Base-by-base conservation (phyloP, 1,140 invertebrate genomes). In the Drosophila quadrilineata region DNA sequence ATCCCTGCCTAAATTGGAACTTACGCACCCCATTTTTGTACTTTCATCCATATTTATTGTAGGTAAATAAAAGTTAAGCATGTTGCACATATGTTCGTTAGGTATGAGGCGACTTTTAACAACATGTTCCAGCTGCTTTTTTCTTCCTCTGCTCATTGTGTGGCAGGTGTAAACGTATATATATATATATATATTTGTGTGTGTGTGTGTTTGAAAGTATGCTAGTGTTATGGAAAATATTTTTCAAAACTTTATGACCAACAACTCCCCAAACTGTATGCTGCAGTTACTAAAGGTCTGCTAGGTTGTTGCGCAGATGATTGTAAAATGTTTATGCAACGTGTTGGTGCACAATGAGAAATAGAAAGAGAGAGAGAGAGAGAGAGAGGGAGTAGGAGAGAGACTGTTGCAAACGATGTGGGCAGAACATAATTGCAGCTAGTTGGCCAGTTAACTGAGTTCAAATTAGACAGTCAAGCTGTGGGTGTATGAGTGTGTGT, bases 231-330 rank as follows among this genome's bases (percentile, higher is more conserved):
- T 65, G 65, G 28, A 62, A 70, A 79, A 75, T 71, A 75, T 71
- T 67, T 80, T 63, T 36, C 41, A 80, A 75, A 75, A 66, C 46
- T 80, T 80, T 79, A 73, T 60, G 36, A 14, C 26, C 10, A 28
- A 2, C 24, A 48, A n/a, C n/a, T n/a, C n/a, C n/a, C 12, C 9
- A 12, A 5, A n/a, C n/a, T n/a, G n/a, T n/a, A n/a, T n/a, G 57
- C 21, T 28, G 31, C 17, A 14, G 6, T 17, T 19, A 17, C 19
- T 33, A 10, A 22, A 8, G 19, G n/a, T 41, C 17, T 16, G 41
- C 41, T 28, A 6, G 10, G 31, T 24, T 36, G 36, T n/a, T 48
- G 16, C 6, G 29, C 17, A 38, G 8, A 28, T 48, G 54, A 33
- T 45, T 14, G 35, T 8, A 48, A 21, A 21, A 33, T n/a, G 38